phyloP scores from a whole-genome alignment of 2,113 vertebrate species.

The Myrmophylax atrothorax region DNA sequence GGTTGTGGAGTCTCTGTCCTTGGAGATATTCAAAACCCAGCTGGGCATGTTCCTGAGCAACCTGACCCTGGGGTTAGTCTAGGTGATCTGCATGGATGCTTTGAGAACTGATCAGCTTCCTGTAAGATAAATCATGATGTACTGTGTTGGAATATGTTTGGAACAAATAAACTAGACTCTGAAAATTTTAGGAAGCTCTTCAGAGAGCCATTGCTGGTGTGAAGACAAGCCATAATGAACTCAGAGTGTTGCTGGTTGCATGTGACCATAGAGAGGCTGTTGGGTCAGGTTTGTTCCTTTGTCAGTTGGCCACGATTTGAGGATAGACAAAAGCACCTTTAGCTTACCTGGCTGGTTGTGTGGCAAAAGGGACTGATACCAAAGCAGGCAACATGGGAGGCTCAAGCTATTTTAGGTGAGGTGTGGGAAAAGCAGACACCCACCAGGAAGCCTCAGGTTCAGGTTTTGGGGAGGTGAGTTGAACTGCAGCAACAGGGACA shows the following conservation, averaged over 20 bases:
- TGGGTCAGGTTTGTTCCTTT: neutral
- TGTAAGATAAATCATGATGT: neutral
- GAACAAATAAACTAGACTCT: neutral
- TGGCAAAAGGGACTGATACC: neutral
- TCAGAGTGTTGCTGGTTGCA: neutral
- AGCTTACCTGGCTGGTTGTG: neutral
- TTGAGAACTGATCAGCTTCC: neutral
- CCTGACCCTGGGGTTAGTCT: neutral
- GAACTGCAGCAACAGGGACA: neutral
- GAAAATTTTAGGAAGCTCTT: neutral
- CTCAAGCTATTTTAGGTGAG: neutral
- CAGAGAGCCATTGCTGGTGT: neutral
- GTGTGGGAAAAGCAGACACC: neutral
- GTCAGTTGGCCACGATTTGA: accelerated
- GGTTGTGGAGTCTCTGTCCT: neutral
- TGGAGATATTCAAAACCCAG: neutral
- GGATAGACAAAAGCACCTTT: neutral
- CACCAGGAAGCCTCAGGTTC: neutral
- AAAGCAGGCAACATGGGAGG: neutral
- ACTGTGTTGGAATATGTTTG: neutral
- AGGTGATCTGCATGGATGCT: neutral
- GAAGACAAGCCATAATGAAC: neutral
- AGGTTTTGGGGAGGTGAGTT: neutral
- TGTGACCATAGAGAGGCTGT: neutral
- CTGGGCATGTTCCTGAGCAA: neutral